Conservation (phyloP, 2,113 vertebrate genomes). For the Tor tambroides region DNA sequence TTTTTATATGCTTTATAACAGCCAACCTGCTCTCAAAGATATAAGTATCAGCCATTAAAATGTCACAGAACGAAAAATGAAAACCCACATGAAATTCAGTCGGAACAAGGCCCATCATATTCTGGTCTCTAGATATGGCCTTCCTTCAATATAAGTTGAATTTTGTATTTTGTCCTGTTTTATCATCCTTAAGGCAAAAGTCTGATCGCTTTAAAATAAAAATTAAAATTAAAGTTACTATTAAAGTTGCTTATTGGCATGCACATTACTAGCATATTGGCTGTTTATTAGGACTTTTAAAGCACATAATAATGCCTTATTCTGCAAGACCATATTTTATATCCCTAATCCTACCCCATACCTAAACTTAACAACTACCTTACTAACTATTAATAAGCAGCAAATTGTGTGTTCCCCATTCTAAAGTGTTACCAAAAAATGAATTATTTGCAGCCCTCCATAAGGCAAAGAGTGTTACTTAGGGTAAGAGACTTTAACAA, state of each 20-base stretch:
- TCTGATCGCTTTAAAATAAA: too few species aligned
- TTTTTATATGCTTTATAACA: neutral
- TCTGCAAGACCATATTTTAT: too few species aligned
- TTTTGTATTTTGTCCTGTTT: slow-evolving; percentile 3
- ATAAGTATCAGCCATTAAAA: neutral
- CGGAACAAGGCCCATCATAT: neutral
- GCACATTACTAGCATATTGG: too few species aligned
- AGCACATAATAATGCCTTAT: too few species aligned
- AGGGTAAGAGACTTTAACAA: neutral
- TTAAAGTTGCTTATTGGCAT: too few species aligned
- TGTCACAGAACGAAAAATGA: neutral
- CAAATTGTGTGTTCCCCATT: too few species aligned
- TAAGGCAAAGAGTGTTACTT: neutral
- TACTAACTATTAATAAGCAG: too few species aligned
- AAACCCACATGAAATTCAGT: neutral
- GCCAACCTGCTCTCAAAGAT: neutral
- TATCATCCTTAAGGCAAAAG: neutral
- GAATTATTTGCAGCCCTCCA: neutral
- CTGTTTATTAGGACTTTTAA: too few species aligned
- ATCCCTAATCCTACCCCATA: too few species aligned
- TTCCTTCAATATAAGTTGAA: neutral
- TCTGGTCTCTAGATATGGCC: neutral
- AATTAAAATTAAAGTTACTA: too few species aligned
- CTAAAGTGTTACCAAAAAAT: too few species aligned
- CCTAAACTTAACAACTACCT: too few species aligned